These are phyloP conservation scores for Heliconius hewitsoni DNA, from an alignment of 1,140 invertebrate species.

Conservation along the genomic window DNA sequence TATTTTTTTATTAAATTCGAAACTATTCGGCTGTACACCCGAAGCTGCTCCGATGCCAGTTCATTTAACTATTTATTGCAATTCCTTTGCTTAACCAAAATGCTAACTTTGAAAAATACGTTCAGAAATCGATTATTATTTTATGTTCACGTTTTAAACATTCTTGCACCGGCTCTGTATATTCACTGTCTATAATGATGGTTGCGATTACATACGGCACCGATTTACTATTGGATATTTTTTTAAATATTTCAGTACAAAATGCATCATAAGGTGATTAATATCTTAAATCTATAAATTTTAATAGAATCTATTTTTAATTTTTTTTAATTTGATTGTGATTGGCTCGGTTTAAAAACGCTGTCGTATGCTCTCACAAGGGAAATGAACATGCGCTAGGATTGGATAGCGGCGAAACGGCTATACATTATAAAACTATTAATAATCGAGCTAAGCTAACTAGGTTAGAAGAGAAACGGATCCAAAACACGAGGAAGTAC, in stretches of 20 bases:
- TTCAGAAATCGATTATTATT: constrained; percentile 32
- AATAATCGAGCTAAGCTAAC: constrained; percentile 54
- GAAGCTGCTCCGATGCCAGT: constrained; percentile 67
- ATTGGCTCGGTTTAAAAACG: constrained; percentile 42
- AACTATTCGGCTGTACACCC: constrained; percentile 70
- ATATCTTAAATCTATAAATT: constrained; percentile 33
- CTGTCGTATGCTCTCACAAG: constrained; percentile 47
- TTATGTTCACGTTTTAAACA: constrained; percentile 17
- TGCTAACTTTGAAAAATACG: constrained; percentile 40
- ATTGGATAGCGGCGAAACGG: constrained; percentile 38
- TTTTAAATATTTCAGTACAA: constrained; percentile 9
- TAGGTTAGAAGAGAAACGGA: constrained; percentile 66
- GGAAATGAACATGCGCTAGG: constrained; percentile 45
- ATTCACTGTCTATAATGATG: constrained; percentile 78
- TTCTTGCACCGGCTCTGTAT: constrained; percentile 44
- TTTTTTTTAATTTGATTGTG: constrained; percentile 21
- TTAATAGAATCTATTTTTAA: constrained; percentile 36
- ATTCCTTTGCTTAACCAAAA: constrained; percentile 59
- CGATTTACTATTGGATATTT: constrained; percentile 27
- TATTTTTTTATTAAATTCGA: constrained; percentile 71
- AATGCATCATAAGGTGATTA: constrained; percentile 19
- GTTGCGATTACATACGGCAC: constrained; percentile 42
- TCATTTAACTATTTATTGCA: constrained; percentile 80
- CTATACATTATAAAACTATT: constrained; percentile 69
- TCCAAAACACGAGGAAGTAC: constrained; percentile 75